Percentiles rank a stretch among this genome's conserved stretches.
phyloP scores from a whole-genome alignment of 2,113 vertebrate species.

The Austrofundulus limnaeus region DNA sequence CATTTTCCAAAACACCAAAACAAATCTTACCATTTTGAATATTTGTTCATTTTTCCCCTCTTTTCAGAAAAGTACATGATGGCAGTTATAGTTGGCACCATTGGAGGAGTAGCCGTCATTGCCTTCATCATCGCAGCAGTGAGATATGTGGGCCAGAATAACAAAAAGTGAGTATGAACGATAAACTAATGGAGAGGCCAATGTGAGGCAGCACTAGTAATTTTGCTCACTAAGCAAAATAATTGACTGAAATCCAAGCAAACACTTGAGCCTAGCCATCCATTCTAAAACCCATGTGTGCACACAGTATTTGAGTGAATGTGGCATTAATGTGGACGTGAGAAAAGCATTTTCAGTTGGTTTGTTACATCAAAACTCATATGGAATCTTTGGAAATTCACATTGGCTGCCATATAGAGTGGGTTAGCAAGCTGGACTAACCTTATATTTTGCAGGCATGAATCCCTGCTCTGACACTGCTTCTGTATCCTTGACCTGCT shows the following conservation, averaged over 20 bases:
- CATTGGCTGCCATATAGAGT: constrained; percentile 51
- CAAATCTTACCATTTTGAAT: neutral
- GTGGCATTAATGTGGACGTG: constrained; percentile 53
- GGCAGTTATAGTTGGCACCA: constrained; percentile 83
- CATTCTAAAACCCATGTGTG: constrained; percentile 75
- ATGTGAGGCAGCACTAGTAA: constrained; percentile 36
- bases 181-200: constrained; percentile 35
- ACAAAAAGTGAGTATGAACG: constrained; percentile 81
- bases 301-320: constrained; percentile 53
- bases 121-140: constrained; percentile 84
- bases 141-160: constrained; percentile 83
- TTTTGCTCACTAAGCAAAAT: constrained; percentile 42
- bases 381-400: constrained; percentile 56
- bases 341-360: constrained; percentile 55
- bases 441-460: constrained; percentile 63
- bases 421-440: constrained; percentile 73
- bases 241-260: constrained; percentile 65
- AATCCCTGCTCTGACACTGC: constrained; percentile 68
- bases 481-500: constrained; percentile 73
- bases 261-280: constrained; percentile 81
- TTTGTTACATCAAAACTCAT: constrained; percentile 43
- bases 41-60: neutral
- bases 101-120: constrained; percentile 83
- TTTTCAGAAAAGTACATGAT: constrained; percentile 82
- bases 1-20: no score